These are phyloP conservation scores for Pachymerium ferrugineum DNA, from an alignment of 2,888 invertebrate genomes.

Conservation along the genomic window DNA sequence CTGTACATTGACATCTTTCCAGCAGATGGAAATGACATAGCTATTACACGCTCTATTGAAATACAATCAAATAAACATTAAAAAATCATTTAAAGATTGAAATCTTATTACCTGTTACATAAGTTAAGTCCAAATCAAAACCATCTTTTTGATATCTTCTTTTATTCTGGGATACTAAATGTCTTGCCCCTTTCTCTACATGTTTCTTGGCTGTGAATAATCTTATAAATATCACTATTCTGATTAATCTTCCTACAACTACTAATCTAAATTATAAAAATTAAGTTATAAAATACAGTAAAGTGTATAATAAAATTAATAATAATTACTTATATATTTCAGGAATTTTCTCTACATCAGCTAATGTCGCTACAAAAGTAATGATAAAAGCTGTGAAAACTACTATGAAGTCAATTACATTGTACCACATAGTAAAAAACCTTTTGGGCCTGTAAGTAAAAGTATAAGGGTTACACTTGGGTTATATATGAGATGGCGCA, in stretches of 20 bases:
- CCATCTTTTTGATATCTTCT: conserved; percentile 50
- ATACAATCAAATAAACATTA: neutral
- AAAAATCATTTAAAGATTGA: neutral
- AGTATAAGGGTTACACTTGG: too few species aligned
- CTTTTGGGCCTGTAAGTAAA: conserved; percentile 40
- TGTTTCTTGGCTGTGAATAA: conserved; percentile 48
- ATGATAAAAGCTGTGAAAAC: conserved; percentile 49
- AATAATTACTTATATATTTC: conserved; percentile 41
- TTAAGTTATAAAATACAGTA: conserved; percentile 31
- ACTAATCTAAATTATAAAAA: conserved; percentile 42
- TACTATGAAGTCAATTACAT: conserved; percentile 49
- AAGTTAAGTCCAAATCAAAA: conserved; percentile 53
- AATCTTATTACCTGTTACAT: conserved; percentile 47
- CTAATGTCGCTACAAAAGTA: conserved; percentile 45
- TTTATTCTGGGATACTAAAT: conserved; percentile 52
- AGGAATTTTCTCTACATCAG: conserved; percentile 43
- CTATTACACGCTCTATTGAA: conserved; percentile 48
- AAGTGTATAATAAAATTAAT: conserved; percentile 6
- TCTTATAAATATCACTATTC: conserved; percentile 46
- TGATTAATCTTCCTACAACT: conserved; percentile 45
- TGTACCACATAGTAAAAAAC: conserved; percentile 48
- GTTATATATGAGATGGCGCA: too few species aligned
- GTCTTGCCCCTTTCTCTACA: conserved; percentile 46
- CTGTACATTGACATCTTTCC: conserved; percentile 51
- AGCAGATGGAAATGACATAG: conserved; percentile 53